These are phyloP conservation scores for Leptinotarsa defecta DNA, from an alignment of 1,140 invertebrate species.

Conservation along the genomic window DNA sequence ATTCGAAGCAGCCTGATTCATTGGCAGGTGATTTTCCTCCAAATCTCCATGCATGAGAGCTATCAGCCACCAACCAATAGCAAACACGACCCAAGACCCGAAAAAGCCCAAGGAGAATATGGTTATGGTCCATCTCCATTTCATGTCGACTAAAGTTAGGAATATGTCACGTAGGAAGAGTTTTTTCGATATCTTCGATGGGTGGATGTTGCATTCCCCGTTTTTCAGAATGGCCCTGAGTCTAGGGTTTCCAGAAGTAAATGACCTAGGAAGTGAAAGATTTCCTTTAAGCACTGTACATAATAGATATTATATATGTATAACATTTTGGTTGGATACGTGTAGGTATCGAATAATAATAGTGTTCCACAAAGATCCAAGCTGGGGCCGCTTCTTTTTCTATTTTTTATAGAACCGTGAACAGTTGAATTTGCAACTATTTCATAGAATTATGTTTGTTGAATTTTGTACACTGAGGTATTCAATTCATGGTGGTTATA, in stretches of 20 bases:
- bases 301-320: no score
- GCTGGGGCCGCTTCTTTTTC: no score
- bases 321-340: no score
- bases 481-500: no score
- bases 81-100: constrained; percentile 15
- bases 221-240: constrained; percentile 18
- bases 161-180: constrained; percentile 19
- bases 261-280: neutral
- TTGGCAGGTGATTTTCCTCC: constrained; percentile 62
- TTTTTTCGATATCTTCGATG: constrained; percentile 9
- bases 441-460: no score
- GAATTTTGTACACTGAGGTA: no score
- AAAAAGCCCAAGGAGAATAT: constrained; percentile 18
- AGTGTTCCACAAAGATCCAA: no score
- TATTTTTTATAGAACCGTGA: no score
- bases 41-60: constrained; percentile 22
- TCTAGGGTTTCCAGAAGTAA: neutral
- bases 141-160: constrained; percentile 14
- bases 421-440: no score
- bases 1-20: constrained; percentile 65
- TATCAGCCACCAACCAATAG: constrained; percentile 21
- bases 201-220: constrained; percentile 22
- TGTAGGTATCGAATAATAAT: no score
- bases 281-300: no score
- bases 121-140: constrained; percentile 24